Evolutionary conservation across 2,797 vertebrate species (phyloP), one percentile per base, ranked within the genome.

Genomic region (Oreochromis grahami): DNA sequence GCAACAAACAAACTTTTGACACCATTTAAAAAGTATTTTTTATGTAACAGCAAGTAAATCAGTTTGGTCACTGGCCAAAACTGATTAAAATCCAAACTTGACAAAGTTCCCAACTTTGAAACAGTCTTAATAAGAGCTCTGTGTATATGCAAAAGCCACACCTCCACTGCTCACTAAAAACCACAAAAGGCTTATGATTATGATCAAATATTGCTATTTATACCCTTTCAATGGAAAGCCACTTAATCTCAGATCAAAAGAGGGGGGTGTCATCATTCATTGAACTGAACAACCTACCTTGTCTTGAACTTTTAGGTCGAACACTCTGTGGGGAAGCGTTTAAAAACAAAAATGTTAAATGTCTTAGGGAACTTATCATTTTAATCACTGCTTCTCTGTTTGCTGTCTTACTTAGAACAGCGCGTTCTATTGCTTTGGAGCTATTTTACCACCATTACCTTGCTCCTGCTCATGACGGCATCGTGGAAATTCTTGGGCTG

Each of bases 381-480:
- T 84, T 76, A 79, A 76, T 77, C 17, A 52, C 5, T 52, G n/a
- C 80, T 34, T 19, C 9, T 8, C 12, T 15, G 15, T 41, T 68
- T 78, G 8, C 68, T 13, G 68, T 74, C 24, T 72, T 36, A 55
- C 78, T 56, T 52, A 21, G 6, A 29, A 45, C 10, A 50, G 32
- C 2, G 1, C 0, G 72, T n/a, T 36, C 8, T 51, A 7, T 53
- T 50, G 3, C 3, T 1, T n/a, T 21, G 7, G 14, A 43, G 7
- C 4, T 41, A 1, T 38, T 26, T 21, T 26, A n/a, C 3, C 2
- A 3, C 11, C 9, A 1, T 90, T 85, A 96, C 97, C 96, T 96
- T 97, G 93, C 97, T 97, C 79, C 97, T 90, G 81, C 19, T 91
- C 94, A 84, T 94, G 55, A 94, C 77, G n/a, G 55, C 79, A 6